phyloP scores from a whole-genome alignment of 2,888 invertebrate species.

The Tiphia femorata region DNA sequence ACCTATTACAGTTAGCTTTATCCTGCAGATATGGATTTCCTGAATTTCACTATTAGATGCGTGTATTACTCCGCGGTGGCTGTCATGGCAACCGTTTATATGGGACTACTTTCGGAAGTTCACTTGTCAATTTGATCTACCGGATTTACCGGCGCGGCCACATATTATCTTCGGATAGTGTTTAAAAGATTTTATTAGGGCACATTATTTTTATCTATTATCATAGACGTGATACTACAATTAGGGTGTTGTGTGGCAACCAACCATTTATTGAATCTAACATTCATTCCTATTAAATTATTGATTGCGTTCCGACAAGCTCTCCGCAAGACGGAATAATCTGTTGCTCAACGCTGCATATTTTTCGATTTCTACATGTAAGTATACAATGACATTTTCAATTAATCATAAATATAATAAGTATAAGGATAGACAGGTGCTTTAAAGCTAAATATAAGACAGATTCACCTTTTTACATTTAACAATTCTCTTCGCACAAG shows the following conservation, averaged over 20 bases:
- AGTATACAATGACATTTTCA: conserved; percentile 41
- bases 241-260: too few species aligned
- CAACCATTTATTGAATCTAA: conserved; percentile 8
- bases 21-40: conserved; percentile 14
- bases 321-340: conserved; percentile 29
- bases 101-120: conserved; percentile 62
- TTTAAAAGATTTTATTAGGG: too few species aligned
- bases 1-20: neutral
- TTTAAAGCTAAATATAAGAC: too few species aligned
- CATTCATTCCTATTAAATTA: conserved; percentile 29
- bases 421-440: too few species aligned
- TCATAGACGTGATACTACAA: too few species aligned
- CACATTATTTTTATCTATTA: too few species aligned
- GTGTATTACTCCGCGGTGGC: conserved; percentile 47
- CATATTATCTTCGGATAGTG: too few species aligned
- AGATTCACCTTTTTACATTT: too few species aligned
- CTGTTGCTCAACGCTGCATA: conserved; percentile 27
- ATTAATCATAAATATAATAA: too few species aligned
- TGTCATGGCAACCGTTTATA: conserved; percentile 56
- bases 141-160: conserved; percentile 50
- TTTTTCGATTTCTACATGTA: conserved; percentile 43
- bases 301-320: conserved; percentile 30
- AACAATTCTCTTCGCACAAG: too few species aligned
- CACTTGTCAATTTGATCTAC: conserved; percentile 46
- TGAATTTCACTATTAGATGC: neutral